Base-by-base conservation (phyloP, 2,888 invertebrate genomes). In the Brachyptera risi region DNA sequence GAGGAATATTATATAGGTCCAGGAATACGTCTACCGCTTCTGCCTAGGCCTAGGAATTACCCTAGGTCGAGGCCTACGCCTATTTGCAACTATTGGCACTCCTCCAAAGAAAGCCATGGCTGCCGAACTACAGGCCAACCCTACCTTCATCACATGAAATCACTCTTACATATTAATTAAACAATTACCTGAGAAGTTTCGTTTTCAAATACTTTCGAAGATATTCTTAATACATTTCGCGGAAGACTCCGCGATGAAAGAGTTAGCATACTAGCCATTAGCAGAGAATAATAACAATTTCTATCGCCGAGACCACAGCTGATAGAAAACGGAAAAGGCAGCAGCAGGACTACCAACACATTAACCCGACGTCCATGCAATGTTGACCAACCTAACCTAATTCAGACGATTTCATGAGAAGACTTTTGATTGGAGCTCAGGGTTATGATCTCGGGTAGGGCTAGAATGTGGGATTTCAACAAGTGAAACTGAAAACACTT, bases 261-360 rank as follows among this genome's bases (percentile, higher is more conserved):
- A 60, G 75, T 75, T 66, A 80, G 73, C 73, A 81, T 73, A 65
- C 76, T 76, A 70, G 78, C 76, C 79, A 79, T 79, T 44, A 44
- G 37, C 38, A 21, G 26, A 50, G 27, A 21, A 51, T 19, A 44
- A 17, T 44, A 44, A 15, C 17, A 44, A 44, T 7, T 31, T 31
- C 5, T 7, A 31, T 31, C 31, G 11, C 31, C 7, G 11, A 5
- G 31, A 31, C 11, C 11, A 5, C 31, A 31, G 31, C 31, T 31
- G 31, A 31, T 7, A 31, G 7, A 31, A 31, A 31, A 31, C 7
- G 31, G 31, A 31, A 11, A 11, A 31, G 31, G 31, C 5, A 31
- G 31, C 5, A 11, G 31, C 31, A 31, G 7, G 31, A 11, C 11
- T 31, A 31, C 31, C 31, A 31, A 31, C 31, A 31, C 11, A 31